phyloP scores from a whole-genome alignment of 2,113 vertebrate species.

The Marmota flaviventris region DNA sequence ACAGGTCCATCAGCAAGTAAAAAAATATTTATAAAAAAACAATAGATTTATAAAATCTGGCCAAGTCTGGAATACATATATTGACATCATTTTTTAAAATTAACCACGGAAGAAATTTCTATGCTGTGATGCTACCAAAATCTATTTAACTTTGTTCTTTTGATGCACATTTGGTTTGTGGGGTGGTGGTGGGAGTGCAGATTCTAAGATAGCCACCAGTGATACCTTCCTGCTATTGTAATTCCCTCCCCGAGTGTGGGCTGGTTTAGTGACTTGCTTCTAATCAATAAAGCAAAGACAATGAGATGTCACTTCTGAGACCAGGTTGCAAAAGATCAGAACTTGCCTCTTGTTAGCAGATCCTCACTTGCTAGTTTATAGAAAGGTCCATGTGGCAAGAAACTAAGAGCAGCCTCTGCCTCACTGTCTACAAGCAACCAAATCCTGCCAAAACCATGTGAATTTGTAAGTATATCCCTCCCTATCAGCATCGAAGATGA shows the following conservation, averaged over 20 bases:
- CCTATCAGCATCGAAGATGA: neutral
- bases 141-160: neutral
- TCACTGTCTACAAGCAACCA: neutral
- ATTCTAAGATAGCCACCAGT: neutral
- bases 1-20: too few species aligned
- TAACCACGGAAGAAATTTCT: neutral
- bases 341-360: neutral
- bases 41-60: conserved; percentile 10
- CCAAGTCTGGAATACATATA: neutral
- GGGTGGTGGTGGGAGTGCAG: too few species aligned
- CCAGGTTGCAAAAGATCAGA: neutral
- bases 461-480: neutral
- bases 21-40: neutral
- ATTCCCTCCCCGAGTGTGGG: neutral
- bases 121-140: neutral
- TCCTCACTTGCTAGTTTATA: neutral
- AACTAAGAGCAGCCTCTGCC: conserved; percentile 10
- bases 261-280: neutral
- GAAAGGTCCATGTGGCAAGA: neutral
- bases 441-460: neutral
- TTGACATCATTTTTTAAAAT: neutral
- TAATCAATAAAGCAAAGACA: neutral
- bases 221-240: neutral
- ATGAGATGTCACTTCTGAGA: neutral
- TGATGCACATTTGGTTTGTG: neutral